These are phyloP conservation scores for Myripristis murdjan DNA, from an alignment of 2,797 vertebrate species.

Conservation along the genomic window DNA sequence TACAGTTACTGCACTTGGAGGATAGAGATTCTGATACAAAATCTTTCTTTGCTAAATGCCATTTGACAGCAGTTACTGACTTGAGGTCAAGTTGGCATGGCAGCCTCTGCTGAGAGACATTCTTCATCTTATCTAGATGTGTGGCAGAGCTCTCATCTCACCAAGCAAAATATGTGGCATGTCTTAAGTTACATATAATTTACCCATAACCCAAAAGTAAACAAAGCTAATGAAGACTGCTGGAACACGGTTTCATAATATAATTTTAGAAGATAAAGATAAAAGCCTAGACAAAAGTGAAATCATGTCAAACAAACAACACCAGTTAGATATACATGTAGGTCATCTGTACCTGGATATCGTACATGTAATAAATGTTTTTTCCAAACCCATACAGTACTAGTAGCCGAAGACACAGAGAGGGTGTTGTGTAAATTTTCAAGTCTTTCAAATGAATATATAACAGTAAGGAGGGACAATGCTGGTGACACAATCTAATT, in stretches of 20 bases:
- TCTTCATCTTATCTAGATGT: slow-evolving; percentile 59
- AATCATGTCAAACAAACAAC: slow-evolving; percentile 4
- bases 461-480: neutral
- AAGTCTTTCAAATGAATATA: neutral
- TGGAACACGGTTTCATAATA: slow-evolving; percentile 22
- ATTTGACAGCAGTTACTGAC: slow-evolving; percentile 39
- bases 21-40: slow-evolving; percentile 11
- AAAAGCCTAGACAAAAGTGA: neutral
- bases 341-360: slow-evolving; percentile 7
- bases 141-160: slow-evolving; percentile 42
- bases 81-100: slow-evolving; percentile 53
- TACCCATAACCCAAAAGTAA: slow-evolving; percentile 54
- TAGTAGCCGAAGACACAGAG: neutral
- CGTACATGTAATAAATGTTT: neutral
- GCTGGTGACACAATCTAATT: neutral
- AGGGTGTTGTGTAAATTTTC: neutral
- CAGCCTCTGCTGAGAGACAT: slow-evolving; percentile 26
- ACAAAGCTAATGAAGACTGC: slow-evolving; percentile 31
- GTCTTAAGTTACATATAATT: slow-evolving; percentile 58
- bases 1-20: neutral
- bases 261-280: slow-evolving; percentile 21
- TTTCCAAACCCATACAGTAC: neutral
- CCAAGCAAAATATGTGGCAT: slow-evolving; percentile 40
- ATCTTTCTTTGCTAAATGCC: slow-evolving; percentile 7
- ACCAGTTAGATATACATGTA: neutral